Evolutionary conservation across 2,797 vertebrate genomes (phyloP), one percentile per base, ranked within the genome.

Genomic region (Hoplostethus mediterraneus): DNA sequence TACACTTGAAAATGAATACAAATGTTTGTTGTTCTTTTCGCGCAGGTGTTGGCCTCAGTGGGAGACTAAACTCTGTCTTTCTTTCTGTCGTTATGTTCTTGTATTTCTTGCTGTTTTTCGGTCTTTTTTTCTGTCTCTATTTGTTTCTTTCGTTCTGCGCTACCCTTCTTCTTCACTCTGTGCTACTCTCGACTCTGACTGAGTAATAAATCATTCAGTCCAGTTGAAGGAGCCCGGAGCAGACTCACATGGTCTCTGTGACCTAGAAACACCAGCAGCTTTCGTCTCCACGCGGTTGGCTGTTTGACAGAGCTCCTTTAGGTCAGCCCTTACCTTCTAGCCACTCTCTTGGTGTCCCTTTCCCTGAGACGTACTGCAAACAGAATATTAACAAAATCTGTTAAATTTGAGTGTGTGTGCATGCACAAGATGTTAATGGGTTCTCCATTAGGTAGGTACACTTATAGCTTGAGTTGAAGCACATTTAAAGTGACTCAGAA

Each of bases 141-240:
- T 70, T 30, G 53, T 70, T 69, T 80, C 56, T 48, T 67, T 49
- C 51, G 75, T 79, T 77, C 47, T 48, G 60, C 58, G 33, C 67
- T 12, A 7, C 28, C 63, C 40, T 65, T 62, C 36, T 54, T 57
- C 54, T 48, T 76, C 65, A 81, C 72, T 7, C 63, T 52, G 21
- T 58, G 14, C 62, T 67, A 51, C 68, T 82, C 64, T 65, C 75
- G 78, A 84, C 65, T 84, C 64, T 67, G 74, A 71, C 84, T 71
- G 63, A 71, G 72, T 82, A 80, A 90, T 92, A 87, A 90, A 91
- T 91, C 87, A 88, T 88, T 87, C 79, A 91, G 79, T 82, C 72
- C 58, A 75, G 77, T 54, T 79, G 77, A 85, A 83, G 75, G 51
- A 83, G 72, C 83, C 73, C 36, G 59, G 59, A 67, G 78, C 70